Conservation (phyloP, 2,797 vertebrate species). For the Apogon hyalosoma region DNA sequence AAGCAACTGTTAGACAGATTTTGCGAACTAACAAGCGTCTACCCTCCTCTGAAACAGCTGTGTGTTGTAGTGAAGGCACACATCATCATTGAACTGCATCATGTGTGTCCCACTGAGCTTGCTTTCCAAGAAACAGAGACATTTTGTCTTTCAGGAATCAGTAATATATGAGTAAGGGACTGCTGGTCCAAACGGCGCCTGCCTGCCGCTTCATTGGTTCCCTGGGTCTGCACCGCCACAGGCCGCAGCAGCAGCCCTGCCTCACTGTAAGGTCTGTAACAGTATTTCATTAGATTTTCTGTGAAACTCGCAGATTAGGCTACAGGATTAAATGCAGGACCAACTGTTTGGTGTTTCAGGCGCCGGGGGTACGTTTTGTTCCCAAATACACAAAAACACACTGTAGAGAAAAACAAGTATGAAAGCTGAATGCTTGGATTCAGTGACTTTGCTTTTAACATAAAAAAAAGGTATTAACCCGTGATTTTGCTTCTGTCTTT, state of each 20-base stretch:
- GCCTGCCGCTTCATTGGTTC: not conserved
- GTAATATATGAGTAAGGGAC: not conserved
- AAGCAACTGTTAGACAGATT: not conserved
- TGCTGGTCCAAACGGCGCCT: not conserved
- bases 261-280: slow-evolving; percentile 2
- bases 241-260: not conserved
- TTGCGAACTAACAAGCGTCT: not conserved
- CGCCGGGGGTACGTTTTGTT: not conserved
- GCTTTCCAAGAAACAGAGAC: not conserved
- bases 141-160: not conserved
- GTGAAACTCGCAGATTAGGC: slow-evolving; percentile 13
- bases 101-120: not conserved
- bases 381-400: not conserved
- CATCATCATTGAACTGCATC: not conserved
- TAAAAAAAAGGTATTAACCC: no score
- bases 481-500: no score
- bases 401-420: not conserved
- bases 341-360: slow-evolving; percentile 18
- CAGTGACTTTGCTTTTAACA: no score
- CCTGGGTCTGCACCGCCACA: not conserved
- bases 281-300: not conserved
- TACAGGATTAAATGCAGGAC: slow-evolving; percentile 23
- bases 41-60: not conserved
- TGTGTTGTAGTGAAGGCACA: not conserved
- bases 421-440: not conserved